phyloP scores from a whole-genome alignment of 2,888 invertebrate genomes.

The Opisthograptis luteolata region DNA sequence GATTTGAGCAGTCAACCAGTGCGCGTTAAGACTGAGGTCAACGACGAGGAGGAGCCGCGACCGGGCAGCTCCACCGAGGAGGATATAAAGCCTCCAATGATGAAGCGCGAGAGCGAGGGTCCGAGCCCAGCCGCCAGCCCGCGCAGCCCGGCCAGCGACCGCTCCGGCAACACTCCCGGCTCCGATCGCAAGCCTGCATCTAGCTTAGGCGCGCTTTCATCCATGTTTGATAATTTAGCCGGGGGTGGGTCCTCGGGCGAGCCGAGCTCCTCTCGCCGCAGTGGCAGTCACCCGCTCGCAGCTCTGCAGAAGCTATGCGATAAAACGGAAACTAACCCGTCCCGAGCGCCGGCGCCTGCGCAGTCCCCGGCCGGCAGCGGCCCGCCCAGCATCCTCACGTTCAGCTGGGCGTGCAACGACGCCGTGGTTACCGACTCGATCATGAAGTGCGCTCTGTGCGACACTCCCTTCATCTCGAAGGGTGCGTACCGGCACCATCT shows the following conservation, averaged over 20 bases:
- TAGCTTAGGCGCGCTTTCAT: slow-evolving; percentile 92
- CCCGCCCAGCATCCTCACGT: slow-evolving; percentile 93
- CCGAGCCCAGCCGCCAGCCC: slow-evolving; percentile 86
- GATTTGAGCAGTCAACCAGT: slow-evolving; percentile 75
- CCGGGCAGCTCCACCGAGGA: slow-evolving; percentile 69
- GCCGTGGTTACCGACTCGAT: slow-evolving; percentile 95
- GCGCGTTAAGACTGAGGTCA: slow-evolving; percentile 86
- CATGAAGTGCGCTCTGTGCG: slow-evolving; percentile 97
- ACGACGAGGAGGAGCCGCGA: slow-evolving; percentile 84
- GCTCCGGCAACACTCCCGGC: slow-evolving; percentile 89
- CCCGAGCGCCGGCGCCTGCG: slow-evolving; percentile 80
- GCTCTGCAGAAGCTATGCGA: slow-evolving; percentile 98
- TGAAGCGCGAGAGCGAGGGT: slow-evolving; percentile 83
- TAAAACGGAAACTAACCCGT: slow-evolving; percentile 93
- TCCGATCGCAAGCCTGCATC: slow-evolving; percentile 86
- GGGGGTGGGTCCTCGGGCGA: slow-evolving; percentile 77
- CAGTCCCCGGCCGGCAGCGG: slow-evolving; percentile 83
- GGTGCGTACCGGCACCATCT: slow-evolving; percentile 98
- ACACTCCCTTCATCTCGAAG: slow-evolving; percentile 97
- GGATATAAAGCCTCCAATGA: slow-evolving; percentile 64
- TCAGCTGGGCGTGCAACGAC: slow-evolving; percentile 97
- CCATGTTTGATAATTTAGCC: slow-evolving; percentile 95
- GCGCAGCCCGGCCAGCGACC: slow-evolving; percentile 90
- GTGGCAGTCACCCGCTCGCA: slow-evolving; percentile 95
- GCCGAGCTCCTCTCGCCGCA: slow-evolving; percentile 86